Evolutionary conservation across 1,140 invertebrate genomes (phyloP), one percentile per base, ranked within the genome.

Genomic region (Pomacea maculata): DNA sequence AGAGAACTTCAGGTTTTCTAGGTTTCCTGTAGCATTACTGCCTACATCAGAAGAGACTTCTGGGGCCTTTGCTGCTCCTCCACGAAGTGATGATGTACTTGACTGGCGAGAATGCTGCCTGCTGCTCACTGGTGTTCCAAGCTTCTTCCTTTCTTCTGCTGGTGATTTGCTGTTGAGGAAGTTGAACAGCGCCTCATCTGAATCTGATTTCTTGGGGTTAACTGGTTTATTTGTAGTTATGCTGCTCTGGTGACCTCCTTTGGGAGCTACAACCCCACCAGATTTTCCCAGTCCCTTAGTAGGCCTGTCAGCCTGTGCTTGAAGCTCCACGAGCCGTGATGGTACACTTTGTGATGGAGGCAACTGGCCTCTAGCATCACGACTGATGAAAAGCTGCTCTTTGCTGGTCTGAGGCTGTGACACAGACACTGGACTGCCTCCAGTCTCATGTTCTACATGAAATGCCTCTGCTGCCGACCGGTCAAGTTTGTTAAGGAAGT

Each of bases 401-500:
- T 14, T 79, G 74, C 80, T 82, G 70, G 78, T 65, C 68, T 52
- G 65, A 57, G 77, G 57, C 57, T 61, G 57, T 17, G 15, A 61
- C 11, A 61, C 57, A 61, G 57, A 61, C 57, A 61, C 57, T n/a
- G 77, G 81, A 57, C 75, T 57, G 45, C 25, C 45, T n/a, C 25
- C 73, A 55, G 74, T 45, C 34, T 83, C 82, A 57, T 84, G 80
- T 68, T 82, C 85, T 45, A 84, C 86, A 76, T 91, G 86, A 10
- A 93, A 83, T 19, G 95, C 95, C 25, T 93, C 94, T 1, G 95
- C 96, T n/a, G 96, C 96, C 92, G 95, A 95, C 87, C 96, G 93
- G 87, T 97, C 96, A 61, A 97, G 94, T 92, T 95, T 96, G 89
- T 96, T 96, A 15, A 97, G 90, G 63, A 97, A 93, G 89, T 95